Conservation (phyloP, 2,888 invertebrate species). For the Pseudococcus jackbeardsleyi region DNA sequence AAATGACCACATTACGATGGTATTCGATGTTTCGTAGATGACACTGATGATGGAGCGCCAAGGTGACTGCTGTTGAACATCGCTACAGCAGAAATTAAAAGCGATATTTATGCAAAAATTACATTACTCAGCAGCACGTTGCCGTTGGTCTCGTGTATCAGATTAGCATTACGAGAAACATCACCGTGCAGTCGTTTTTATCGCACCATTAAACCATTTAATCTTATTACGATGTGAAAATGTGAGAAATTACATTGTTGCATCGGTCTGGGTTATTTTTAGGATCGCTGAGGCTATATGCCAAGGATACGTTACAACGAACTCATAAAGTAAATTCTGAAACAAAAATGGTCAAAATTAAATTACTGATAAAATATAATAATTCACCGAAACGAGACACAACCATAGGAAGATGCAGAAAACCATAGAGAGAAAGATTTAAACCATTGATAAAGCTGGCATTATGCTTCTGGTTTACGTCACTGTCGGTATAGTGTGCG, state of each 20-base stretch:
- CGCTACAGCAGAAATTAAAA: too few species aligned
- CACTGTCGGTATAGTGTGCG: neutral
- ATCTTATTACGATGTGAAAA: constrained; percentile 17
- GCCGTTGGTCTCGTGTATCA: neutral
- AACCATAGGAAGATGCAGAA: neutral
- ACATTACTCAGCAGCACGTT: neutral
- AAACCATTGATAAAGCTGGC: neutral
- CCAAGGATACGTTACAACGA: neutral
- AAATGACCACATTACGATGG: too few species aligned
- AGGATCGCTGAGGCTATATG: neutral
- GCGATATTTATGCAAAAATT: constrained; percentile 1
- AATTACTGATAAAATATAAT: neutral
- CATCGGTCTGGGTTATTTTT: neutral
- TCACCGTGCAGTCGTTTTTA: too few species aligned
- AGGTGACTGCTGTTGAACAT: neutral
- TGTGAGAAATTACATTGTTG: neutral
- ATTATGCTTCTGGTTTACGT: constrained; percentile 36
- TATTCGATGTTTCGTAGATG: too few species aligned
- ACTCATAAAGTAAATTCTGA: neutral
- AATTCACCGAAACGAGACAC: too few species aligned
- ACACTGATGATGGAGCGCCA: neutral
- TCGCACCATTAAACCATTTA: neutral
- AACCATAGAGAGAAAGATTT: neutral
- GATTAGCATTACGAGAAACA: neutral
- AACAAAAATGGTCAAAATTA: neutral